Conservation (phyloP, 2,888 invertebrate species). For the Drosophila kambysellisi region DNA sequence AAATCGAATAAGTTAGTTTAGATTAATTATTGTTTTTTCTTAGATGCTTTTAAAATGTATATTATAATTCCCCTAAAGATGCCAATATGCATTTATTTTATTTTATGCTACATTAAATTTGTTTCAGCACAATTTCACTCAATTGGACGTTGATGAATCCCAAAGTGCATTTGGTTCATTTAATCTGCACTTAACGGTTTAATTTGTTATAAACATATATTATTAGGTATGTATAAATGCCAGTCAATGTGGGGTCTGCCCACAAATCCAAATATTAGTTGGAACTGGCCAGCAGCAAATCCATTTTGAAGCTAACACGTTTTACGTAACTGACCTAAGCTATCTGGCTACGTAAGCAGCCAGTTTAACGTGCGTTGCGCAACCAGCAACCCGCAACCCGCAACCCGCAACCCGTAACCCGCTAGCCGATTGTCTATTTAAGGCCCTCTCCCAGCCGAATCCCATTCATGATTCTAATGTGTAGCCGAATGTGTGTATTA, state of each 20-base stretch:
- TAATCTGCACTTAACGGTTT: not conserved
- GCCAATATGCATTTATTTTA: conserved; percentile 11
- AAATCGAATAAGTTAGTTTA: conserved; percentile 43
- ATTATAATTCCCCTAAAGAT: not conserved
- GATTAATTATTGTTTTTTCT: conserved; percentile 40
- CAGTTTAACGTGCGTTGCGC: conserved; percentile 45
- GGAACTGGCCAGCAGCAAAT: too few species aligned
- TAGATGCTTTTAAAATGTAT: conserved; percentile 10
- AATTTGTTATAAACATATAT: not conserved
- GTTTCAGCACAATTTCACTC: not conserved
- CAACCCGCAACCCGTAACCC: conserved; percentile 22
- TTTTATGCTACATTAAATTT: not conserved
- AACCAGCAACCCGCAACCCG: conserved; percentile 16
- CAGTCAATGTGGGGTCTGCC: not conserved
- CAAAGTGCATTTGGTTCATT: not conserved
- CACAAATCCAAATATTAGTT: not conserved
- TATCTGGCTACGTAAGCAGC: conserved; percentile 44
- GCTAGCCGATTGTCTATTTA: conserved; percentile 28
- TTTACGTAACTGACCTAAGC: conserved; percentile 74
- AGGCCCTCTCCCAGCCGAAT: conserved; percentile 34
- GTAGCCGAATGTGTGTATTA: conserved; percentile 18
- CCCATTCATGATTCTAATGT: conserved; percentile 72
- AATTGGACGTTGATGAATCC: not conserved
- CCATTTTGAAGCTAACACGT: conserved; percentile 17
- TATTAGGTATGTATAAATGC: not conserved